Evolutionary conservation across 2,888 invertebrate genomes (phyloP).

Genomic region (Caenorhabditis sp.): DNA sequence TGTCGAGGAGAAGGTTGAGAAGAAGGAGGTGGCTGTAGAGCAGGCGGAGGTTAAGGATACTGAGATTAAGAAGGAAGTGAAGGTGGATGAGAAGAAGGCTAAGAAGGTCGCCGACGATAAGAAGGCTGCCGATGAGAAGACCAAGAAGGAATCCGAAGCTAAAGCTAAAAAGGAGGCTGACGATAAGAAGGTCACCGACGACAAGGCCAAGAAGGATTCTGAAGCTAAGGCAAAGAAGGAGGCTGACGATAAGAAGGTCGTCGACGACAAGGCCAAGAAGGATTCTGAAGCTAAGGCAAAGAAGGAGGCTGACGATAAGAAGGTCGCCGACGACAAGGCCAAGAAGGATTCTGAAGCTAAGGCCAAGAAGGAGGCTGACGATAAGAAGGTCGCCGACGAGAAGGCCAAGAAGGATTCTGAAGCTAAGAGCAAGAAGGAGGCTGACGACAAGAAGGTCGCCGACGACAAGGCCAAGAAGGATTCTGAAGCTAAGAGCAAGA

Average conservation of each 20-base stretch:
- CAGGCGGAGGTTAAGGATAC: constrained; percentile 38
- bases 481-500: too few species aligned
- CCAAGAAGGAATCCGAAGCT: too few species aligned
- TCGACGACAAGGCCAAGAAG: constrained; percentile 23
- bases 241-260: constrained; percentile 50
- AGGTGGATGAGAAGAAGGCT: constrained; percentile 34
- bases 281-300: constrained; percentile 14
- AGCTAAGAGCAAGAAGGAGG: too few species aligned
- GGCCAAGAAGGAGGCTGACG: too few species aligned
- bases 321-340: constrained; percentile 11
- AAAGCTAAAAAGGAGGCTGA: constrained; percentile 49
- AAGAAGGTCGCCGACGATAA: constrained; percentile 53
- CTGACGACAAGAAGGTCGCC: too few species aligned
- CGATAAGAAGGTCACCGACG: constrained; percentile 14
- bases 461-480: too few species aligned
- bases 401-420: too few species aligned
- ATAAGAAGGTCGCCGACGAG: too few species aligned
- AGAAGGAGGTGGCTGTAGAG: constrained; percentile 51
- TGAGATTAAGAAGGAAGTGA: constrained; percentile 29
- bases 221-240: constrained; percentile 38
- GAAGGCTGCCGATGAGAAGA: constrained; percentile 20
- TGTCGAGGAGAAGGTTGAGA: constrained; percentile 27
- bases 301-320: constrained; percentile 21
- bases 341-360: constrained; percentile 17
- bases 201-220: constrained; percentile 35